Evolutionary conservation across 1,140 invertebrate genomes (phyloP).

Genomic region (Tyrophagus putrescentiae): DNA sequence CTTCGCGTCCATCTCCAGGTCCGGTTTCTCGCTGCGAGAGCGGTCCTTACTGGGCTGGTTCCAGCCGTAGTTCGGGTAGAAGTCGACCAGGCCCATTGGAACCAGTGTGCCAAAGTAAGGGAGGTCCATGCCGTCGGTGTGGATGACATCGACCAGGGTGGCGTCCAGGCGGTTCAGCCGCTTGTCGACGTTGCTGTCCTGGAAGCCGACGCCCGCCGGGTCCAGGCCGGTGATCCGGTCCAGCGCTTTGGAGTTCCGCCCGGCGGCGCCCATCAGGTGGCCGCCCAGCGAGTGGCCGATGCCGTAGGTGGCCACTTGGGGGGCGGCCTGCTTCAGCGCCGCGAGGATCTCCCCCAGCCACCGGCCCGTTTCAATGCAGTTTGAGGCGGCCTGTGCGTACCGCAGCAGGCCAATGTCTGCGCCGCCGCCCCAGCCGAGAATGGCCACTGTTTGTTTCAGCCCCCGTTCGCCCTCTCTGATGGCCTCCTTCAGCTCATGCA

Average conservation of each 20-base stretch:
- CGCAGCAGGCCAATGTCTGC: background rate
- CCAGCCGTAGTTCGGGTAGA: constrained; percentile 61
- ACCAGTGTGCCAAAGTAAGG: constrained; percentile 44
- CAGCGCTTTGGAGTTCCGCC: background rate
- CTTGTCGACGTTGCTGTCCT: constrained; percentile 9
- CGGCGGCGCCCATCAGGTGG: constrained; percentile 9
- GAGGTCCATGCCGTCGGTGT: constrained; percentile 9
- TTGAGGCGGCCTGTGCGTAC: constrained; percentile 11
- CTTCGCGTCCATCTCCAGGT: background rate
- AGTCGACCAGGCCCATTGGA: constrained; percentile 53
- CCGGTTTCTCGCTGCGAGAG: background rate
- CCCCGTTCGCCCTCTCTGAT: background rate
- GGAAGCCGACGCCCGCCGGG: constrained; percentile 18
- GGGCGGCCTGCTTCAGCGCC: background rate
- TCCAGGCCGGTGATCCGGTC: constrained; percentile 15
- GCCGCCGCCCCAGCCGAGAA: constrained; percentile 17
- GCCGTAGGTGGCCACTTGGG: background rate
- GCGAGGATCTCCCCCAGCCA: background rate
- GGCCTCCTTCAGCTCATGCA: constrained; percentile 5
- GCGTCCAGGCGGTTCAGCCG: constrained; percentile 15
- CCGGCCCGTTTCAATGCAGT: background rate
- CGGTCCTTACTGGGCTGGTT: constrained; percentile 44
- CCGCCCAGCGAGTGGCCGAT: constrained; percentile 15
- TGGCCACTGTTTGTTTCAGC: constrained; percentile 5
- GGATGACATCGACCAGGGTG: constrained; percentile 17